Conservation (phyloP, 2,888 invertebrate species). For the Pollenia labialis region DNA sequence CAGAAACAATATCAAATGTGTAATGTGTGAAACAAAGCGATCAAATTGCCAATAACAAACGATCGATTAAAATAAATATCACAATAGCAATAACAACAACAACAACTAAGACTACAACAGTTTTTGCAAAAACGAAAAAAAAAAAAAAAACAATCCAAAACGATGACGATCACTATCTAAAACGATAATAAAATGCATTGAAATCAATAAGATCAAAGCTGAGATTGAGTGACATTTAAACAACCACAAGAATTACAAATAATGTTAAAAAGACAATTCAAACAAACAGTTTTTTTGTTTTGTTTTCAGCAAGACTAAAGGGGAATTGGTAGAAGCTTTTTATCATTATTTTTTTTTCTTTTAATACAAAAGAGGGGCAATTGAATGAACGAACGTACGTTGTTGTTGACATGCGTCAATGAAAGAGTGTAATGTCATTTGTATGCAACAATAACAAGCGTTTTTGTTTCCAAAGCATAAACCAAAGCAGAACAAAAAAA, state of each 20-base stretch:
- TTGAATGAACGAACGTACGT: constrained; percentile 26
- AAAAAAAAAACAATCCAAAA: background rate
- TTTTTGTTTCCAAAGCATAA: constrained; percentile 26
- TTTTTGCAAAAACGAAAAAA: background rate
- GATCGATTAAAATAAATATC: constrained; percentile 71
- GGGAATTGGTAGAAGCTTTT: background rate
- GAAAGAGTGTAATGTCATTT: constrained; percentile 80
- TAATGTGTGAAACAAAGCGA: constrained; percentile 73
- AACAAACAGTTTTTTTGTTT: constrained; percentile 4
- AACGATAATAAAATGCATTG: constrained; percentile 74
- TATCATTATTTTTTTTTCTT: background rate
- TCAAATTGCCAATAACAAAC: constrained; percentile 73
- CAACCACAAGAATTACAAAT: constrained; percentile 68
- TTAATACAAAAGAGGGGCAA: background rate
- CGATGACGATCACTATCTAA: constrained; percentile 70
- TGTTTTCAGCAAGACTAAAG: background rate
- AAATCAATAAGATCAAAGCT: constrained; percentile 71
- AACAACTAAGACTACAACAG: constrained; percentile 7
- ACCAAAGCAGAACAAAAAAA: background rate
- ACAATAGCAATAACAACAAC: constrained; percentile 35
- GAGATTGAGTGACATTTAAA: constrained; percentile 73
- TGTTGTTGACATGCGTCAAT: constrained; percentile 73
- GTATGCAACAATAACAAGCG: constrained; percentile 82
- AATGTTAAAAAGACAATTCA: constrained; percentile 34
- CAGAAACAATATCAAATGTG: constrained; percentile 56